Evolutionary conservation across 2,888 invertebrate species (phyloP), one percentile per base, ranked within the genome.

Genomic region (Cephus pulcher): DNA sequence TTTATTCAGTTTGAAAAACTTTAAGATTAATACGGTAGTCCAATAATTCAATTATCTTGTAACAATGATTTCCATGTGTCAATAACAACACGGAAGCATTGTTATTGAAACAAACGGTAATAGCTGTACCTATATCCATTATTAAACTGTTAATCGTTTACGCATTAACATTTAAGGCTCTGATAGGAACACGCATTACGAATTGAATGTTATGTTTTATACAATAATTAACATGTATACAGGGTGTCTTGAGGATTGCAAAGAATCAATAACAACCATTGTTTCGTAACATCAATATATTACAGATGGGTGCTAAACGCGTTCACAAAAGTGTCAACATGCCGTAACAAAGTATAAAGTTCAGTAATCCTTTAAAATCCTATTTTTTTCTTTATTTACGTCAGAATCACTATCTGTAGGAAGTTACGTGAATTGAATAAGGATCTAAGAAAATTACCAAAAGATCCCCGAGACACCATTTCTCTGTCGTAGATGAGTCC

Each of bases 121-220:
- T 71, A 32, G 12, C 15, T 34, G 32, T 71, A 35, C 3, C 35
- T 35, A 71, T n/a, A 71, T 71, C 71, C 68, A 77, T 77, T 78
- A 81, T 34, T 79, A 79, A 79, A 80, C 74, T 79, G 79, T 75
- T 79, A 75, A 82, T 78, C 73, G 74, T 82, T 79, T 78, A 82
- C 79, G 76, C 75, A 78, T 79, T 77, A 56, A 82, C 82, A 80
- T 77, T 78, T 82, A 82, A 82, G 82, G 82, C 82, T 82, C 75
- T 81, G 73, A 78, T 82, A 81, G 81, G 82, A 82, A 82, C 82
- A 79, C 81, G 33, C 75, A 81, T 78, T 82, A 79, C 9, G 15
- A 34, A 15, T 74, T 35, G 9, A 35, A 74, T 74, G 3, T 74
- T 74, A 34, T 9, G 12, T 71, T 33, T 71, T 71, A 32, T 32